Conservation (phyloP, 2,888 invertebrate species). For the Thysanoteuthis rhombus region DNA sequence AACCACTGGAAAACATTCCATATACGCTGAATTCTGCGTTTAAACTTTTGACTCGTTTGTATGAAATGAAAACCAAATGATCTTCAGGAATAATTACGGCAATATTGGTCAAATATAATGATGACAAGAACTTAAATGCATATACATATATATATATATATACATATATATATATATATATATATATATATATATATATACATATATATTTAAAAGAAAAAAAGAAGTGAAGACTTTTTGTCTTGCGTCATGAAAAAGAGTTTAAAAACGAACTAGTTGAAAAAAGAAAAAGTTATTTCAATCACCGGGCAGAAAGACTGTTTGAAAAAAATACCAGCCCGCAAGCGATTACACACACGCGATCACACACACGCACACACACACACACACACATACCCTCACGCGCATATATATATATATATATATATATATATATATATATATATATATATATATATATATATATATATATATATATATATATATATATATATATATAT, state of each 20-base stretch:
- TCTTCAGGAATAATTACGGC: not conserved
- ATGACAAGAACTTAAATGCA: not conserved
- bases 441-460: slow-evolving; percentile 14
- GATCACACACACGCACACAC: not conserved
- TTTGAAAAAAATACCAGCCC: not conserved
- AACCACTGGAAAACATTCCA: not conserved
- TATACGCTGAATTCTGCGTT: not conserved
- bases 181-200: not conserved
- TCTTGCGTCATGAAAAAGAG: not conserved
- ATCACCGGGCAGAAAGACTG: not conserved
- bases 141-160: not conserved
- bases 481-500: not conserved
- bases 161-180: not conserved
- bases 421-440: not conserved
- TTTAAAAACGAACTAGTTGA: not conserved
- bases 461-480: slow-evolving; percentile 21
- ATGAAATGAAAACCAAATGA: not conserved
- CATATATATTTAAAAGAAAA: not conserved
- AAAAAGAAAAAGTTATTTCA: not conserved
- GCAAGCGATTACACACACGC: not conserved
- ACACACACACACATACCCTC: not conserved
- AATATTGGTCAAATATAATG: not conserved
- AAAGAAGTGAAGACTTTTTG: not conserved
- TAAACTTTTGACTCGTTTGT: not conserved
- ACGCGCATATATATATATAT: not conserved